phyloP scores from a whole-genome alignment of 1,140 invertebrate species.

The Lanistes nyassanus region DNA sequence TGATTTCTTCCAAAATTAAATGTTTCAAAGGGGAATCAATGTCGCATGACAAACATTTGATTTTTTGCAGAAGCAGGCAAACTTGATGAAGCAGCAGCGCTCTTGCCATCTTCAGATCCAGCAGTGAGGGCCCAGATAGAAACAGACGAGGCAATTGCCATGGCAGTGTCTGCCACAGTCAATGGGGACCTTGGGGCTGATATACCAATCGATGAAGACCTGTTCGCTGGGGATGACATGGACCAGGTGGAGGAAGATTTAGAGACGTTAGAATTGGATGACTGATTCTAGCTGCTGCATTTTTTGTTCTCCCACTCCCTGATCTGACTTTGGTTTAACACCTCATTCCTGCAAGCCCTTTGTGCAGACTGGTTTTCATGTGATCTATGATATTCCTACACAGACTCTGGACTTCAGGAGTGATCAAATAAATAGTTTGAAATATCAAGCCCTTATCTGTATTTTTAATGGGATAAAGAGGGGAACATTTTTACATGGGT shows the following conservation, averaged over 20 bases:
- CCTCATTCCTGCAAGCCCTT: too few relatives aligned
- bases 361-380: too few relatives aligned
- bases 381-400: too few relatives aligned
- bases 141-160: conserved; percentile 51
- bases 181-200: conserved; percentile 55
- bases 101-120: conserved; percentile 29
- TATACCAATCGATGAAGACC: conserved; percentile 91
- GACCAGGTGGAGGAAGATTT: conserved; percentile 87
- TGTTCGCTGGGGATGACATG: conserved; percentile 90
- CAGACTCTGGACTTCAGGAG: too few relatives aligned
- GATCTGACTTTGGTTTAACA: too few relatives aligned
- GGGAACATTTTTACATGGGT: too few relatives aligned
- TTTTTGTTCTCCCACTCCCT: too few relatives aligned
- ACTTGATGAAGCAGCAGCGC: conserved; percentile 54
- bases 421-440: too few relatives aligned
- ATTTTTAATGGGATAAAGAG: too few relatives aligned
- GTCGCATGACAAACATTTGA: conserved; percentile 13
- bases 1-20: conserved; percentile 5
- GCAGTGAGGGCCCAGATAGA: conserved; percentile 31
- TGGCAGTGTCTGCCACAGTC: conserved; percentile 55
- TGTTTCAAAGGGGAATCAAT: background rate
- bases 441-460: too few relatives aligned
- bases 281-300: conserved; percentile 28
- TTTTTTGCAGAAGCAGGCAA: conserved; percentile 46
- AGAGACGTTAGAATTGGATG: conserved; percentile 67